phyloP scores from a whole-genome alignment of 2,888 invertebrate genomes.

The Zonitis immaculata region DNA sequence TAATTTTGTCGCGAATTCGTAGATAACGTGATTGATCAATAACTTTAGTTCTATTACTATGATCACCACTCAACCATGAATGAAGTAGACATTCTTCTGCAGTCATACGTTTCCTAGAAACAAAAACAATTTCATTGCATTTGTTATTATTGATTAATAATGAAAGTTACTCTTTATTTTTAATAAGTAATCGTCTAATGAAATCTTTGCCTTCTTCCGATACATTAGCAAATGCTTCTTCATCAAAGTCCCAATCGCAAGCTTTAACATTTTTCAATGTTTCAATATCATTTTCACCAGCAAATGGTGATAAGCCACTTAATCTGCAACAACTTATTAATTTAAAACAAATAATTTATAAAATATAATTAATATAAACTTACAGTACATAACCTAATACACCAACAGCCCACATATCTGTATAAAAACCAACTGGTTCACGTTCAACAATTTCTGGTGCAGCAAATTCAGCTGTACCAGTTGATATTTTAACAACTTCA shows the following conservation, averaged over 20 bases:
- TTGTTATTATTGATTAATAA: neutral
- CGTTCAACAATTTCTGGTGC: slow-evolving; percentile 99
- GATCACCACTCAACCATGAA: slow-evolving; percentile 90
- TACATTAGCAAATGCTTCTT: slow-evolving; percentile 88
- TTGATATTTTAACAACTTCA: slow-evolving; percentile 97
- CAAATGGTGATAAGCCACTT: slow-evolving; percentile 97
- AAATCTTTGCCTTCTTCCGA: slow-evolving; percentile 98
- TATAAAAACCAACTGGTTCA: slow-evolving; percentile 99
- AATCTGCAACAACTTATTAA: slow-evolving; percentile 54
- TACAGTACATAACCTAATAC: slow-evolving; percentile 97
- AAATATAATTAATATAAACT: slow-evolving; percentile 50
- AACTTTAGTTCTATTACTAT: slow-evolving; percentile 65
- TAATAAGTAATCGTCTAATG: slow-evolving; percentile 84
- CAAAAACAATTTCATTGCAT: slow-evolving; percentile 3
- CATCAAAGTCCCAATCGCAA: slow-evolving; percentile 99
- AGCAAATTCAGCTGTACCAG: slow-evolving; percentile 99
- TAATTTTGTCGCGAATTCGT: slow-evolving; percentile 80
- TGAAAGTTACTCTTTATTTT: slow-evolving; percentile 81
- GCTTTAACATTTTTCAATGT: slow-evolving; percentile 97
- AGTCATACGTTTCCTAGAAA: slow-evolving; percentile 86
- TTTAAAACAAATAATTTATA: slow-evolving; percentile 8
- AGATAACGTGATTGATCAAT: slow-evolving; percentile 85
- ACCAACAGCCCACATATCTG: slow-evolving; percentile 99
- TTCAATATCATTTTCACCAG: slow-evolving; percentile 97
- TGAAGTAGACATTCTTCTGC: slow-evolving; percentile 96